These are phyloP conservation scores for Vespertilio murinus DNA, from an alignment of 2,797 vertebrate species.

Conservation along the genomic window DNA sequence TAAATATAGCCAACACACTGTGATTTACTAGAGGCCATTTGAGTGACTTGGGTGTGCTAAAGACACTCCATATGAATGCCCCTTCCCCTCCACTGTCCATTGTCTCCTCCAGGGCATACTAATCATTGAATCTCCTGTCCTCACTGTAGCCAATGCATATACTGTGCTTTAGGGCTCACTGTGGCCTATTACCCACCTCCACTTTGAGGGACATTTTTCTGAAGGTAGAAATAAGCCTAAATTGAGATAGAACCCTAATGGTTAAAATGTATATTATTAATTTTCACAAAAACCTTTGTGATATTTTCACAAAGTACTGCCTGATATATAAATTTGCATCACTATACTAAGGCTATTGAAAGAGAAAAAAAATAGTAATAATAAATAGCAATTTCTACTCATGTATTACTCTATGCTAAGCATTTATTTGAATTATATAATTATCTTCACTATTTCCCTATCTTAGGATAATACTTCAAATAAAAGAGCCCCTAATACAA, in stretches of 20 bases:
- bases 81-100: fast-evolving
- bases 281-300: not conserved
- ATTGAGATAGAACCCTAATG: not conserved
- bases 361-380: not conserved
- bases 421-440: not conserved
- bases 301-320: not conserved
- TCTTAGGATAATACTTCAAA: not conserved
- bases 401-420: not conserved
- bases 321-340: not conserved
- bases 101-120: not conserved
- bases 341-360: not conserved
- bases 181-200: not conserved
- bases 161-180: not conserved
- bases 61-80: not conserved
- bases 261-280: not conserved
- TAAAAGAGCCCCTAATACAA: not conserved
- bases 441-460: not conserved
- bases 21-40: not conserved
- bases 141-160: not conserved
- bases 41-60: not conserved
- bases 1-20: not conserved
- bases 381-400: not conserved
- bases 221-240: not conserved
- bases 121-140: not conserved
- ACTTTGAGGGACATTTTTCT: not conserved